These are phyloP conservation scores for Galeruca laticollis DNA, from an alignment of 2,888 invertebrate species.

Conservation along the genomic window DNA sequence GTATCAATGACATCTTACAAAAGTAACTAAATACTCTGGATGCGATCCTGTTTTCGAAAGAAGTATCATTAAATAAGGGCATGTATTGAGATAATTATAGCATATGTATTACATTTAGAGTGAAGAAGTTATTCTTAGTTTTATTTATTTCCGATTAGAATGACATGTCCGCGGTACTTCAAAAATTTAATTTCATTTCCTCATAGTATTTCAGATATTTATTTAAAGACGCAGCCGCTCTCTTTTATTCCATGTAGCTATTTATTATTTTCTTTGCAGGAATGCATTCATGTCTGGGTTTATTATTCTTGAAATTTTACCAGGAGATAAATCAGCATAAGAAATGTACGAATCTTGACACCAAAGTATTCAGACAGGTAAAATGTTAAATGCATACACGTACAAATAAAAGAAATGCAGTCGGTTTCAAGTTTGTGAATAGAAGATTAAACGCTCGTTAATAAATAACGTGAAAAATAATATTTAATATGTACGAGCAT, in stretches of 20 bases:
- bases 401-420: no score
- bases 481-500: no score
- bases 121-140: not conserved
- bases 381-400: not conserved
- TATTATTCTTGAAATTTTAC: not conserved
- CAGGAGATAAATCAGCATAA: not conserved
- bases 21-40: not conserved
- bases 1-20: no score
- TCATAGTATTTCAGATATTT: not conserved
- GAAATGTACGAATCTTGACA: not conserved
- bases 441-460: no score
- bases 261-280: not conserved
- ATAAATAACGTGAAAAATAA: no score
- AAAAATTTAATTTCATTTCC: slow-evolving; percentile 3
- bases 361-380: not conserved
- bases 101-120: not conserved
- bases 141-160: slow-evolving; percentile 1
- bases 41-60: not conserved
- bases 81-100: slow-evolving; percentile 2
- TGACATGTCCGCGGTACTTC: not conserved
- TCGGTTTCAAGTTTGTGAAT: no score
- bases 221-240: not conserved
- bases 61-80: not conserved
- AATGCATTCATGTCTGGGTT: not conserved
- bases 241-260: not conserved